Evolutionary conservation across 2,888 invertebrate genomes (phyloP), one percentile per base, ranked within the genome.

Genomic region (Anorthoa munda): DNA sequence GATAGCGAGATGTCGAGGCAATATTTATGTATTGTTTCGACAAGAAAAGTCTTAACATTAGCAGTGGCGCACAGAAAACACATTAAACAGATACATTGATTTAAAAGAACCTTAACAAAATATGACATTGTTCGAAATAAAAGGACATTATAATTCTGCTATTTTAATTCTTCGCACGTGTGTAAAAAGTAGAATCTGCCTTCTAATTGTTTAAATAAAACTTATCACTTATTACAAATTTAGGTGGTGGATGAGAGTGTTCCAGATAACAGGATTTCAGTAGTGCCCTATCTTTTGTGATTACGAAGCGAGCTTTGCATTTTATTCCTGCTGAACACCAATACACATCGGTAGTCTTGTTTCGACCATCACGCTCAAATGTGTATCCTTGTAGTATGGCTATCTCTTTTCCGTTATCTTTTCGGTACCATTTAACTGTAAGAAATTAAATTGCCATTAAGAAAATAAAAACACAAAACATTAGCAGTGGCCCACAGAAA

Each of bases 341-440:
- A 31, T 70, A 82, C 11, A 67, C n/a, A 21, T 73, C 75, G 1
- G 79, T 75, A 21, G 45, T 26, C 39, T 59, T 83, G 18, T 21
- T 64, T 2, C 77, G 61, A 0, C 56, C 31, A 12, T 75, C 68
- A 17, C 75, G 77, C 74, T 90, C 92, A 81, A 89, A 94, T 0
- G 91, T 88, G 74, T 81, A 92, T 0, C 90, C 89, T 4, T 89
- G 71, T 0, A 91, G 66, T 1, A 93, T 59, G 0, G 89, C 88
- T 45, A 91, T 51, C 48, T 77, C 72, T 39, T 87, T 91, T 1
- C 91, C 90, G 18, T 63, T 70, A 15, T n/a, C 45, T 21, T 87
- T 91, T 21, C 66, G 59, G 0, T 79, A 75, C 68, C 84, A 78
- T 17, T 69, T 53, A 0, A 85, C 81, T 83, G 66, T 13, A 59